Evolutionary conservation across 2,888 invertebrate genomes (phyloP).

Genomic region (Ophraella communa): DNA sequence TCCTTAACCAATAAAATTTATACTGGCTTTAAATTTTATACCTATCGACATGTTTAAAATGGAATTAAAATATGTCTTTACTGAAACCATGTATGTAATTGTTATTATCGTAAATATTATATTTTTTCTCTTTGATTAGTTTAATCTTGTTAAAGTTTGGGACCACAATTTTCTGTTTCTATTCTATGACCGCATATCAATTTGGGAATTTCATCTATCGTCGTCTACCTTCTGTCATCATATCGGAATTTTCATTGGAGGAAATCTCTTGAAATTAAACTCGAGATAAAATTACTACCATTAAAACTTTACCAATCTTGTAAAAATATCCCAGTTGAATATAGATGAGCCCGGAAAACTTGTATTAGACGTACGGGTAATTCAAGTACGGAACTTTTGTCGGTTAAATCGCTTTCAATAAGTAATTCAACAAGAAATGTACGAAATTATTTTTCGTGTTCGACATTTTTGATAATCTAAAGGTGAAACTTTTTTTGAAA

Average conservation of each 20-base stretch:
- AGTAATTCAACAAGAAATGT: conserved; percentile 35
- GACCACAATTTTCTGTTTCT: conserved; percentile 7
- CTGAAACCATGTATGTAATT: too few relatives aligned
- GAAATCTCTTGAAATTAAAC: conserved; percentile 26
- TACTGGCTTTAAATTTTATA: too few relatives aligned
- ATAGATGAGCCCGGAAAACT: conserved; percentile 43
- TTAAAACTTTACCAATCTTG: conserved; percentile 52
- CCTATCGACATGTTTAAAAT: too few relatives aligned
- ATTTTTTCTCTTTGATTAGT: too few relatives aligned
- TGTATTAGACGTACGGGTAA: conserved; percentile 37
- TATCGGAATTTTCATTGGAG: conserved; percentile 32
- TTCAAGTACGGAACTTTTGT: conserved; percentile 37
- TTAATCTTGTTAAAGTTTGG: conserved; percentile 6
- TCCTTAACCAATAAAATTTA: too few relatives aligned
- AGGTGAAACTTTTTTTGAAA: not conserved
- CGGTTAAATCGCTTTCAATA: conserved; percentile 27
- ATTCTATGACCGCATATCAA: conserved; percentile 2
- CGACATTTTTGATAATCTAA: not conserved
- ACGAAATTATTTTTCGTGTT: conserved; percentile 15
- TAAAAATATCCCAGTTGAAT: conserved; percentile 41
- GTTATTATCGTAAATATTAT: too few relatives aligned
- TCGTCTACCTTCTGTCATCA: conserved; percentile 6
- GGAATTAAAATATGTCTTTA: too few relatives aligned
- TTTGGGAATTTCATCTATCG: conserved; percentile 13
- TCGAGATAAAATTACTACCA: conserved; percentile 29